Conservation (phyloP, 2,797 vertebrate species). For the Steatocranus sp. region DNA sequence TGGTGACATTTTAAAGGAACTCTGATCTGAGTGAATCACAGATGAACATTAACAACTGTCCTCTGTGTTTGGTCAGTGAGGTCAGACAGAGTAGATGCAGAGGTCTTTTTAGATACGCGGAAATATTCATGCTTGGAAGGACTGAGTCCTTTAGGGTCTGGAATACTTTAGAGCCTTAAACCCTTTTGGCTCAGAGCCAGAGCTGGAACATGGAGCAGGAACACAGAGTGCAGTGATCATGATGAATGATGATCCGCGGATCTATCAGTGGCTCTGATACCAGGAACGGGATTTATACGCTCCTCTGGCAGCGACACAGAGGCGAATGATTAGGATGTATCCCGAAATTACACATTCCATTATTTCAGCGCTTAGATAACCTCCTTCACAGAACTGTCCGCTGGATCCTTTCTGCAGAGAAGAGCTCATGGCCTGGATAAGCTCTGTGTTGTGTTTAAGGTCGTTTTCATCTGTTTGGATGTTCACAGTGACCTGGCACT, state of each 20-base stretch:
- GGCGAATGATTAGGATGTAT: constrained; percentile 19
- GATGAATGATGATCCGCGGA: constrained; percentile 35
- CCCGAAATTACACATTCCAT: constrained; percentile 46
- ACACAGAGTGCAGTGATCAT: background rate
- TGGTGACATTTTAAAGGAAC: background rate
- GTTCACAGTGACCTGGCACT: background rate
- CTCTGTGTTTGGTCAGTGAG: background rate
- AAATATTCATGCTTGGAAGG: constrained; percentile 5
- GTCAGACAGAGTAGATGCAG: background rate
- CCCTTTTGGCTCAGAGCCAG: constrained; percentile 7
- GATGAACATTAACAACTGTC: no score
- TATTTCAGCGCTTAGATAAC: constrained; percentile 20
- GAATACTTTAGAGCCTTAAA: constrained; percentile 26
- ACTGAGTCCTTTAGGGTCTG: constrained; percentile 9
- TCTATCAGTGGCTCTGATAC: constrained; percentile 34
- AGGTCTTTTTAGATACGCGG: background rate
- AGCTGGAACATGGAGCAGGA: constrained; percentile 10
- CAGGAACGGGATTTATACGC: constrained; percentile 18
- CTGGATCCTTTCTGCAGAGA: background rate
- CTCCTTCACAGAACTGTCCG: background rate
- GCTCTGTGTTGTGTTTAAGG: background rate
- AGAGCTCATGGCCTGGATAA: background rate
- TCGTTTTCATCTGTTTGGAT: background rate
- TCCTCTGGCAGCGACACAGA: background rate
- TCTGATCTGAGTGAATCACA: background rate